Conservation (phyloP, 2,113 vertebrate genomes). For the Hymenochirus boettgeri region DNA sequence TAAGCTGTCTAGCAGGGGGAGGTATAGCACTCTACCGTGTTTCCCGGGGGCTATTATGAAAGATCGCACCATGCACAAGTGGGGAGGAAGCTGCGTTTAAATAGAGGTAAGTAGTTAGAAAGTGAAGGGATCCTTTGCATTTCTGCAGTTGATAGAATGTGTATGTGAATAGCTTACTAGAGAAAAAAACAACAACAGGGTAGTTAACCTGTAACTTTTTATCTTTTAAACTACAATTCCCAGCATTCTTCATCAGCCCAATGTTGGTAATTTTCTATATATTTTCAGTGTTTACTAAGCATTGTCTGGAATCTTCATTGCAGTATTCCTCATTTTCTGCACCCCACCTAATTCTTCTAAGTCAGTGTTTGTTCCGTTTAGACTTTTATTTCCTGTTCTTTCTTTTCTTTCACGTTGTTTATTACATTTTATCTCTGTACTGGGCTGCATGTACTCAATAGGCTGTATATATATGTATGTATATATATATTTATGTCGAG, state of each 20-base stretch:
- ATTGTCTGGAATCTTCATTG: no score
- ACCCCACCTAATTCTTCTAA: no score
- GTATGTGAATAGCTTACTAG: no score
- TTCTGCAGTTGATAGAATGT: not conserved
- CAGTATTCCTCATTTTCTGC: no score
- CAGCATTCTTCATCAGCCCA: not conserved
- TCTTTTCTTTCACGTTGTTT: not conserved
- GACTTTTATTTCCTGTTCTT: not conserved
- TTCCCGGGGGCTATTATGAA: conserved; percentile 33
- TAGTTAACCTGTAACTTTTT: not conserved
- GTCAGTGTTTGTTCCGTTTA: no score
- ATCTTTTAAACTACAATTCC: not conserved
- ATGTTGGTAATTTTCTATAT: no score
- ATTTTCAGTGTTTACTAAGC: no score
- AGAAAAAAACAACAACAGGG: no score
- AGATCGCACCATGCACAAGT: conserved; percentile 17
- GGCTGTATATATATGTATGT: not conserved
- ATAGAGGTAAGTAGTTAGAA: conserved; percentile 27
- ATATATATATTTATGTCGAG: not conserved
- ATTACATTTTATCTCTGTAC: no score
- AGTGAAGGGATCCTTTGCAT: not conserved
- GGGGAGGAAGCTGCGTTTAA: conserved; percentile 8
- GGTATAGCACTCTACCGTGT: conserved; percentile 50
- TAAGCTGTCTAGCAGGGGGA: conserved; percentile 44
- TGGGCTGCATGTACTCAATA: no score